Evolutionary conservation across 2,113 vertebrate species (phyloP), one percentile per base, ranked within the genome.

Genomic region (Oncorhynchus mykiss): DNA sequence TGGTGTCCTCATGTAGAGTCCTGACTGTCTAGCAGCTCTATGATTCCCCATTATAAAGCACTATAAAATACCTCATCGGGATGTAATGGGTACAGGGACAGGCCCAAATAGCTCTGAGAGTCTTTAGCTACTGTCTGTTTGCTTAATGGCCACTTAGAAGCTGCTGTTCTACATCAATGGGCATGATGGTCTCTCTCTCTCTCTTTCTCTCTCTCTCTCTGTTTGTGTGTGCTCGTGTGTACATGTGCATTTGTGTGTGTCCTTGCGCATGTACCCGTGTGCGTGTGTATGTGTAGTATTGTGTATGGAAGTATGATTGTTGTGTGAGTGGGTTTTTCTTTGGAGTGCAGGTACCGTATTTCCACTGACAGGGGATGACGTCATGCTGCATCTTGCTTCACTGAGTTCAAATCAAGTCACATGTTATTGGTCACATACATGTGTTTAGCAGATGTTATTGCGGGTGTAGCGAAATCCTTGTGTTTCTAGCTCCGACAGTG

Each of bases 111-210:
- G 78, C 64, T 79, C 64, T 75, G 59, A n/a, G n/a, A 5, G 67
- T 71, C 31, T 79, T 70, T 75, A 71, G 79, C 67, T 71, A n/a
- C 66, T 70, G 78, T 76, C 24, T 72, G 68, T 65, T 39, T 66
- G 7, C 74, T 78, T 60, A 82, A 88, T 86, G 80, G 73, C 71
- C 67, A 24, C 78, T 81, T 54, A 78, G 78, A 78, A 78, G 13
- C 73, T 80, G 72, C 66, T 80, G 60, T 67, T 74, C 57, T 77
- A 75, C 39, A 45, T 74, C 49, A 2, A 11, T 59, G 57, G 62
- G 34, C 73, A 45, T 45, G 39, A 45, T 45, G 39, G 39, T 65
- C 79, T 75, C 77, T 84, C 64, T 24, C 71, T 65, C 14, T 7
- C 69, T 39, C 29, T 70, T 62, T 31, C 54, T 39, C 60, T 75